Evolutionary conservation across 2,888 invertebrate genomes (phyloP).

Genomic region (Pyrrhia umbra): DNA sequence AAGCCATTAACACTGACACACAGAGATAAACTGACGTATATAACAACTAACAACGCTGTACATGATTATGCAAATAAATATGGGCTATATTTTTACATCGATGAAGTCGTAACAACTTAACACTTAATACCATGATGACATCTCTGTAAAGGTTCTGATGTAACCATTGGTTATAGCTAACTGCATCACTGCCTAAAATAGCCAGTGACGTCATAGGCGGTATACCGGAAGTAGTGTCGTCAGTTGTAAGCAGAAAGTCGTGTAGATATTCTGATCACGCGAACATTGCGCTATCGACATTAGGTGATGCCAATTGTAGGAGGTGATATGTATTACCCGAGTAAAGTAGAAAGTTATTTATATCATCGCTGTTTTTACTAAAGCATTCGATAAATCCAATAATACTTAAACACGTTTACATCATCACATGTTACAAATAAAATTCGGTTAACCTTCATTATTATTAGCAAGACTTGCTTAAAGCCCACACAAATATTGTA

Average conservation of each 20-base stretch:
- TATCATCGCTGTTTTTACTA: slow-evolving; percentile 19
- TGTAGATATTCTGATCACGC: slow-evolving; percentile 64
- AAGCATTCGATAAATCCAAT: background rate
- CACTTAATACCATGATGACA: slow-evolving; percentile 53
- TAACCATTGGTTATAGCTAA: slow-evolving; percentile 40
- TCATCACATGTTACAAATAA: slow-evolving; percentile 4
- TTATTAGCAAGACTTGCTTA: slow-evolving; percentile 7
- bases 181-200: slow-evolving; percentile 64
- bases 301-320: slow-evolving; percentile 55
- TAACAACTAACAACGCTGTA: slow-evolving; percentile 13
- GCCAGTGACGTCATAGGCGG: slow-evolving; percentile 51
- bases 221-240: slow-evolving; percentile 69
- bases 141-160: slow-evolving; percentile 47
- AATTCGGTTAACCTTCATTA: slow-evolving; percentile 8
- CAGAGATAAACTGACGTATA: slow-evolving; percentile 17
- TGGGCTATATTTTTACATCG: slow-evolving; percentile 36
- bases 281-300: slow-evolving; percentile 41
- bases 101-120: slow-evolving; percentile 43
- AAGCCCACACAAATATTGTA: slow-evolving; percentile 15
- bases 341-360: slow-evolving; percentile 53
- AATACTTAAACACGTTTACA: slow-evolving; percentile 4
- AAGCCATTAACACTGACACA: background rate
- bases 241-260: slow-evolving; percentile 64
- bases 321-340: slow-evolving; percentile 30
- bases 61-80: slow-evolving; percentile 39